A percentile compares a stretch with the other conserved stretches of the same genome.
Conservation (phyloP, 2,888 invertebrate genomes). For the Sepioteuthis lessoniana region DNA sequence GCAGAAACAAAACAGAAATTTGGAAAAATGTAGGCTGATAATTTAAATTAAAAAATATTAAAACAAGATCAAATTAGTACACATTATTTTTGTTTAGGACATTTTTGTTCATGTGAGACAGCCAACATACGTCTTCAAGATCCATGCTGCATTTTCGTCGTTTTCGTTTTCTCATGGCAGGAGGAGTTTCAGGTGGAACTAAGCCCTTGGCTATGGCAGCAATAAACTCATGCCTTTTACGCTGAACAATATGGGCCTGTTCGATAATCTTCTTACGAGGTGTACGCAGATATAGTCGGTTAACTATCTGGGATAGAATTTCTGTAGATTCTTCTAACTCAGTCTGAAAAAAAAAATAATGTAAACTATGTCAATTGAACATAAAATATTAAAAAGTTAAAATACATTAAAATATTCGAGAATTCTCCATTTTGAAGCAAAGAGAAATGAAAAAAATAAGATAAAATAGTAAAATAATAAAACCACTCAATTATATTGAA, state of each 20-base stretch:
- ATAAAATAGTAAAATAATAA: too few relatives aligned
- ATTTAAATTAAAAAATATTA: too few relatives aligned
- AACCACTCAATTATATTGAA: too few relatives aligned
- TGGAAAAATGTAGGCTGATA: too few relatives aligned
- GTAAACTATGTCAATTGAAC: too few relatives aligned
- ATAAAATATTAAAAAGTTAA: too few relatives aligned
- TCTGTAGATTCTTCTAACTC: constrained; percentile 82
- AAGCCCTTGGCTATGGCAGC: constrained; percentile 79
- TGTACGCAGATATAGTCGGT: constrained; percentile 80
- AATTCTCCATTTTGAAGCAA: too few relatives aligned
- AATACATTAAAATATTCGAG: too few relatives aligned
- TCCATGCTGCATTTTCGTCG: constrained; percentile 71
- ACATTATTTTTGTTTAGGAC: background rate
- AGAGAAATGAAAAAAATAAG: too few relatives aligned
- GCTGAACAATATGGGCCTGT: constrained; percentile 79
- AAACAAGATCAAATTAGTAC: too few relatives aligned
- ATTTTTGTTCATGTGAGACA: background rate
- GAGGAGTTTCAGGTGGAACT: constrained; percentile 79
- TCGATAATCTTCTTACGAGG: constrained; percentile 80
- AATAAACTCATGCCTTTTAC: constrained; percentile 81
- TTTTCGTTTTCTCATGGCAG: constrained; percentile 77
- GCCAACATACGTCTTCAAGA: constrained; percentile 69
- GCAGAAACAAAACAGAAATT: too few relatives aligned
- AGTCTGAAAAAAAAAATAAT: constrained; percentile 76
- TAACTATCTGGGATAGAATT: constrained; percentile 81